A percentile compares a stretch with the other conserved stretches of the same genome.
Evolutionary conservation across 2,113 vertebrate genomes (phyloP).

Genomic region (Lamprologus sp.): DNA sequence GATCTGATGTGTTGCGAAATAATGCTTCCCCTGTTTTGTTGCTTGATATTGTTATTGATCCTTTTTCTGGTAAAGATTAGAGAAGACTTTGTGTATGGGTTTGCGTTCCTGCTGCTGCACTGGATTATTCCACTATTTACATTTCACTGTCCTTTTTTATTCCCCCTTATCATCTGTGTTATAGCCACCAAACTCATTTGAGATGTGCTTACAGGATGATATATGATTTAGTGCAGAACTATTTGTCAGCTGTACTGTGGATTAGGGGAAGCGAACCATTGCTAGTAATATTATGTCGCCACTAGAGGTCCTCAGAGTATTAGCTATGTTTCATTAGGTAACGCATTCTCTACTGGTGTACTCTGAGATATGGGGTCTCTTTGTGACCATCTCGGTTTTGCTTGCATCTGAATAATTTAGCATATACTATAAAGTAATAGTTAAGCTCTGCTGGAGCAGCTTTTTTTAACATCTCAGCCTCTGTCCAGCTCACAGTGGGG

Average conservation of each 20-base stretch:
- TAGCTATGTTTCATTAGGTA: background rate
- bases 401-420: background rate
- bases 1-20: background rate
- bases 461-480: background rate
- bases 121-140: background rate
- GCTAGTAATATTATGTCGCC: background rate
- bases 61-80: background rate
- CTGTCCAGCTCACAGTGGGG: background rate
- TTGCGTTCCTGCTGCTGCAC: background rate
- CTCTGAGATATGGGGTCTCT: background rate
- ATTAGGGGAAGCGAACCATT: background rate
- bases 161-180: background rate
- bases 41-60: background rate
- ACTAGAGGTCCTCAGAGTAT: conserved; percentile 38
- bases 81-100: background rate
- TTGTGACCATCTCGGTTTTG: background rate
- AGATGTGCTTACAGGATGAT: background rate
- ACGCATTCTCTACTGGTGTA: fast-evolving
- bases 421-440: background rate
- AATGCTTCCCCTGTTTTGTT: background rate
- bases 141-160: background rate
- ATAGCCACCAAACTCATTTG: background rate
- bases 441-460: background rate
- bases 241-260: background rate
- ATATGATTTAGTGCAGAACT: background rate